Evolutionary conservation across 2,113 vertebrate genomes (phyloP), one percentile per base, ranked within the genome.

Genomic region (Spea bombifrons): DNA sequence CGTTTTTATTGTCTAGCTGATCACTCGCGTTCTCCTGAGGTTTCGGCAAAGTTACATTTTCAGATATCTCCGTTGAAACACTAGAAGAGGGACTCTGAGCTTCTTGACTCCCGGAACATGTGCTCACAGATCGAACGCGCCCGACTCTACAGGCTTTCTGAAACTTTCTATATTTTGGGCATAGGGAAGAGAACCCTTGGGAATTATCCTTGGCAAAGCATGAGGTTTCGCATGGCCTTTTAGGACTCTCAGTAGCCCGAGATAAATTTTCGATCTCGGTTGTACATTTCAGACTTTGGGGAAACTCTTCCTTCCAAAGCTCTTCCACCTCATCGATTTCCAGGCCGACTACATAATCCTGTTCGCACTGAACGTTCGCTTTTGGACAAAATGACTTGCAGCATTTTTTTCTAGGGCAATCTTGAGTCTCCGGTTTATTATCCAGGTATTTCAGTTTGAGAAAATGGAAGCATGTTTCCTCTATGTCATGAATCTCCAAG

Each of bases 381-480:
- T 91, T 93, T 70, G 83, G 90, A 84, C 89, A 94, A 66, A 5
- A 86, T 0, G 84, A 88, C 5, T 89, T 88, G 80, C 93, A 95
- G 66, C 93, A 95, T 3, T 84, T 86, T 83, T 88, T 90, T 46
- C 82, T 85, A n/a, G 84, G 84, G 77, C 82, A 89, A 81, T 90
- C 90, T 44, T 81, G 87, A 9, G 87, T 80, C 46, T 84, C 85
- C 52, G 72, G 76, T 53, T 90, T 89, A 45, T 87, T 86, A 65
- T 93, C 91, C 59, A 88, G 89, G 87, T 95, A 96, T 83, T 94
- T 98, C 64, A 94, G 94, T 78, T 94, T 88, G 82, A 99, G 94
- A 85, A 99, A 98, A 82, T 96, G 94, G 84, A 99, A 99, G 86
- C 97, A 99, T 46, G 94, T 91, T 30, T 94, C 93, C 83, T 99